Evolutionary conservation across 2,113 vertebrate genomes (phyloP).

Genomic region (Ibidorhyncha struthersii): DNA sequence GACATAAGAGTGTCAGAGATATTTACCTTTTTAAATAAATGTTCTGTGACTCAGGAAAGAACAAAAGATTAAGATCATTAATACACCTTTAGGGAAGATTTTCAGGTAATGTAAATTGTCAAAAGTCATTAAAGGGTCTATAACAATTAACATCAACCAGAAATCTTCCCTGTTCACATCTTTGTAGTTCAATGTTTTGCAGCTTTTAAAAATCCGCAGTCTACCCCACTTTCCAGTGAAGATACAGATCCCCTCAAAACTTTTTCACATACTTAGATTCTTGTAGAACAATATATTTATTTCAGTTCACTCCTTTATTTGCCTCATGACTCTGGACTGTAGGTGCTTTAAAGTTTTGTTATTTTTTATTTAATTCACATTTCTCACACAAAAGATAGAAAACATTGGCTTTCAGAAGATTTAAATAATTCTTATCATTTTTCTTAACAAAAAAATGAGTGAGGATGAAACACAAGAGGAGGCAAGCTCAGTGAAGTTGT

Average conservation of each 20-base stretch:
- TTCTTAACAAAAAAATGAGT: neutral
- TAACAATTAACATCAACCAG: neutral
- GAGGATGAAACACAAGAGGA: neutral
- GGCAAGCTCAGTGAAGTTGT: neutral
- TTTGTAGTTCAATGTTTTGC: neutral
- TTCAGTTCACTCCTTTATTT: neutral
- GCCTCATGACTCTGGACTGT: neutral
- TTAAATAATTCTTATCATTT: neutral
- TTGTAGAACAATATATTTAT: neutral
- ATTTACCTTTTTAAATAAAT: neutral
- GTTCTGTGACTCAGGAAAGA: neutral
- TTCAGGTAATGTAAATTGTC: neutral
- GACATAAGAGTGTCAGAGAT: neutral
- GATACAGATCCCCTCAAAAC: neutral
- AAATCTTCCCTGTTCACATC: neutral
- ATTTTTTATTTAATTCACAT: neutral
- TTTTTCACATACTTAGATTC: neutral
- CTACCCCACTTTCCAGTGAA: neutral
- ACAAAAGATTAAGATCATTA: neutral
- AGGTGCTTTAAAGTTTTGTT: neutral
- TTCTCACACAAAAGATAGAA: neutral
- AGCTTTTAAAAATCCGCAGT: neutral
- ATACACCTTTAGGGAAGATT: neutral
- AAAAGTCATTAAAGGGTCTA: neutral
- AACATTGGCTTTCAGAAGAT: neutral